Evolutionary conservation across 2,888 invertebrate genomes (phyloP), one percentile per base, ranked within the genome.

Genomic region (Clepsis dumicolana): DNA sequence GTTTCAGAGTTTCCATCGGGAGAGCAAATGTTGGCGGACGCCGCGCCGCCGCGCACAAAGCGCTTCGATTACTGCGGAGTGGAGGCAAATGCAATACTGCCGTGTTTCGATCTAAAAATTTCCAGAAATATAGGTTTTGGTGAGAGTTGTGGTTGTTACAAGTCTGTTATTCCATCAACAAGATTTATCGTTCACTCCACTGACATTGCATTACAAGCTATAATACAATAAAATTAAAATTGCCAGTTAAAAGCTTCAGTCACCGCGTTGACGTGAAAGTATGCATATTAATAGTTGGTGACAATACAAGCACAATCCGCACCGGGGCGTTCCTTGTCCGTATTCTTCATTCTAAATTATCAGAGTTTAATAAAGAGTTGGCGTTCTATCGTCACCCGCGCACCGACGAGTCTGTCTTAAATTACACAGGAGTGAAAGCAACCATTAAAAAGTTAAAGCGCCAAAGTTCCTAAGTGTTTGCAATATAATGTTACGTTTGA

Each of bases 11-110:
- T 54, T 29, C 32, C 54, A 54, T 32, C 54, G 4, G 18, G 18
- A 54, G 18, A 18, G 54, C 54, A 32, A 54, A 54, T 54, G 54
- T 54, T 54, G 18, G 29, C 7, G 12, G 54, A 32, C 54, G 54
- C 32, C 18, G 5, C 18, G 18, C 4, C 12, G 48, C 10, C 29
- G 12, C 29, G 16, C 12, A 14, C 25, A 2, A 14, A 14, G 21
- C 24, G 14, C 52, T 5, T 7, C 52, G 52, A 52, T 52, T 27
- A 52, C n/a, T 24, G 25, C 27, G 16, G 14, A 52, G 25, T 25
- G 25, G 14, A n/a, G 50, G 14, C 50, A 2, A 35, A 12, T 12
- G 12, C 14, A 29, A n/a, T 29, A 29, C 29, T n/a, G n/a, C n/a
- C n/a, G n/a, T n/a, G n/a, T n/a, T n/a, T n/a, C n/a, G n/a, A n/a